Conservation (phyloP, 2,113 vertebrate genomes). For the Seriola aureovittata region DNA sequence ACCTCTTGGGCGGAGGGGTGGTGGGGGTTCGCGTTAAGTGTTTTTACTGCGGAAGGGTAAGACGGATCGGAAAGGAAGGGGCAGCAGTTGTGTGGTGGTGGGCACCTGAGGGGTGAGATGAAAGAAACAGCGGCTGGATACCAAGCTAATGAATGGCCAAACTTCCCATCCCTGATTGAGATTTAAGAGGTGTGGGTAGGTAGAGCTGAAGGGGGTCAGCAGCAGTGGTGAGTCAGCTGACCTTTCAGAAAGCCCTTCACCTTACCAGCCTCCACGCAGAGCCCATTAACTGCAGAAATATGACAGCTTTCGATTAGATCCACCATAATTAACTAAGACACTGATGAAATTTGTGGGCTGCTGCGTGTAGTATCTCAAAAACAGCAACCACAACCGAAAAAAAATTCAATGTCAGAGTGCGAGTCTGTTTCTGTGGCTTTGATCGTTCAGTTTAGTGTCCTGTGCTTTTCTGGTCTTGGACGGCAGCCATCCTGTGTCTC, state of each 20-base stretch:
- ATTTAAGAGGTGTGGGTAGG: conserved; percentile 75
- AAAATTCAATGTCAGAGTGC: not conserved
- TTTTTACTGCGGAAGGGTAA: conserved; percentile 26
- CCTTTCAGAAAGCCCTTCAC: conserved; percentile 73
- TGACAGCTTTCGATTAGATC: conserved; percentile 67
- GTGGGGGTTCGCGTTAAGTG: conserved; percentile 13
- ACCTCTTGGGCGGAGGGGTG: conserved; percentile 16
- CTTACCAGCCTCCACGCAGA: conserved; percentile 51
- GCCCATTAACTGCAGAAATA: conserved; percentile 66
- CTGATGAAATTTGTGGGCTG: conserved; percentile 58
- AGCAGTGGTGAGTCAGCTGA: conserved; percentile 69
- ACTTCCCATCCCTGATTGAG: conserved; percentile 70
- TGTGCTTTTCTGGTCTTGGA: conserved; percentile 36
- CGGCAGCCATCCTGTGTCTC: conserved; percentile 57
- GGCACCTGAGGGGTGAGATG: conserved; percentile 43
- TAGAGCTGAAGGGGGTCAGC: conserved; percentile 68
- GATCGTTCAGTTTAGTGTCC: conserved; percentile 43
- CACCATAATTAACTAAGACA: conserved; percentile 53
- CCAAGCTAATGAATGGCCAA: conserved; percentile 74
- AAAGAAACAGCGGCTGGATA: conserved; percentile 68
- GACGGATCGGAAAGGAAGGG: conserved; percentile 18
- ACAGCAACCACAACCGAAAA: conserved; percentile 12
- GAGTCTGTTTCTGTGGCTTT: conserved; percentile 36
- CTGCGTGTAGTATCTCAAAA: conserved; percentile 28
- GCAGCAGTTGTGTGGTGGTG: not conserved